Conservation (phyloP, 2,888 invertebrate species). For the Phrixothrix hirtus region DNA sequence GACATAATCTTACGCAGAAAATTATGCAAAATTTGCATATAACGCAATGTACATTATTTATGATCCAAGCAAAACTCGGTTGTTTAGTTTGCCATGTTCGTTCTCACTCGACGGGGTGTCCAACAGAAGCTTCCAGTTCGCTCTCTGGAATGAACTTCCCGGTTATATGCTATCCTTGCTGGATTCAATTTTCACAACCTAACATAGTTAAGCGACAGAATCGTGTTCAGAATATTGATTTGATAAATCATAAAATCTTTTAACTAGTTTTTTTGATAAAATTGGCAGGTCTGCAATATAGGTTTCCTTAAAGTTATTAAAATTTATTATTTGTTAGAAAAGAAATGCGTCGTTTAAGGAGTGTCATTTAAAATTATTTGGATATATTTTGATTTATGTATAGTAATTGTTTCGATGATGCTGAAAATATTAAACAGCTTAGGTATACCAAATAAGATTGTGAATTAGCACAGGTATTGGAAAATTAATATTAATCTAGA, state of each 20-base stretch:
- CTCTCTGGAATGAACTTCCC: constrained; percentile 46
- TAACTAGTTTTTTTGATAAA: constrained; percentile 34
- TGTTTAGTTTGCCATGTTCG: constrained; percentile 46
- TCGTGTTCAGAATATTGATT: constrained; percentile 55
- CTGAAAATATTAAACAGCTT: too few relatives aligned
- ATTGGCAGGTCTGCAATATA: not conserved
- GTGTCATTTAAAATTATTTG: too few relatives aligned
- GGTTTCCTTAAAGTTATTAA: not conserved
- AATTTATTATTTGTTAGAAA: too few relatives aligned
- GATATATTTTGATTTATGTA: too few relatives aligned
- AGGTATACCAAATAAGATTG: too few relatives aligned
- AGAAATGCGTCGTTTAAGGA: too few relatives aligned
- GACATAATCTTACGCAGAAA: constrained; percentile 4
- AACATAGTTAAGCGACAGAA: constrained; percentile 54
- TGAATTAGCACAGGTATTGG: too few relatives aligned
- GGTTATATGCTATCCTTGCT: constrained; percentile 49
- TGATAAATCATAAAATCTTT: constrained; percentile 49
- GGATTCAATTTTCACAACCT: constrained; percentile 55
- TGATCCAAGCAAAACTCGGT: constrained; percentile 34
- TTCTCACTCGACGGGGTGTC: constrained; percentile 31
- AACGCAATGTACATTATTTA: constrained; percentile 40
- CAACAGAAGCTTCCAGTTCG: constrained; percentile 24
- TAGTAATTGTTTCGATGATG: not conserved
- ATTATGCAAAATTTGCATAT: constrained; percentile 21
- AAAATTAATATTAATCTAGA: too few relatives aligned